Percentiles rank a stretch among this genome's conserved stretches.
Evolutionary conservation across 2,888 invertebrate genomes (phyloP).

Genomic region (Prosopocoilus inquinatus): DNA sequence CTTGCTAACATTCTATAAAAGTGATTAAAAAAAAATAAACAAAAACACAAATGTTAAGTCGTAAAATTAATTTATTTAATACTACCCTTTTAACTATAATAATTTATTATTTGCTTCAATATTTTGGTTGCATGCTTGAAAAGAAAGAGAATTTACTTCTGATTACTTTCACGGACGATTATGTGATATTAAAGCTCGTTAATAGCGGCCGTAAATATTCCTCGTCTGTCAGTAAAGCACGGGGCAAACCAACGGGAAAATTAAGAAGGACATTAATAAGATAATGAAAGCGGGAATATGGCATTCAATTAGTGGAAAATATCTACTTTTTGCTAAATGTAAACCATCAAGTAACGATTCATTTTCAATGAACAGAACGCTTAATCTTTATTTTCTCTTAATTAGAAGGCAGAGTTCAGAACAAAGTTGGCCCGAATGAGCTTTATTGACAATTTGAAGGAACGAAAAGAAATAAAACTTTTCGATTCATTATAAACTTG

Average conservation of each 20-base stretch:
- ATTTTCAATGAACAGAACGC: conserved; percentile 25
- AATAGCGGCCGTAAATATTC: conserved; percentile 14
- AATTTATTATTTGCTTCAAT: too few species aligned
- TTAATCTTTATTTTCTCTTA: conserved; percentile 33
- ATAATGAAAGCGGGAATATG: conserved; percentile 37
- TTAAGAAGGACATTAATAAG: conserved; percentile 36
- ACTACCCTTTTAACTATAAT: too few species aligned
- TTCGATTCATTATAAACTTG: not conserved
- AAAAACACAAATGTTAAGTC: too few species aligned
- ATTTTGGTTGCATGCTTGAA: too few species aligned
- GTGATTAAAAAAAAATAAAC: too few species aligned
- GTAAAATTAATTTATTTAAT: too few species aligned
- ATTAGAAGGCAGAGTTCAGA: conserved; percentile 33
- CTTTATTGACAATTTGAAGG: conserved; percentile 31
- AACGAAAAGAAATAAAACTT: conserved; percentile 31
- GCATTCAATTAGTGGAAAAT: conserved; percentile 36
- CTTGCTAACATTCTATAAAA: too few species aligned
- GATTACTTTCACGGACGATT: not conserved
- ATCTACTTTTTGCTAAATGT: conserved; percentile 31
- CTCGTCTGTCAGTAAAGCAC: conserved; percentile 2
- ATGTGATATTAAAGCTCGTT: conserved; percentile 13
- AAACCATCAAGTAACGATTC: conserved; percentile 32
- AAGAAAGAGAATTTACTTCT: too few species aligned
- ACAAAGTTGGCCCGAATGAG: conserved; percentile 20
- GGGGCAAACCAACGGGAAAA: conserved; percentile 16